Evolutionary conservation across 2,888 invertebrate species (phyloP).

Genomic region (Stenotaenia linearis): DNA sequence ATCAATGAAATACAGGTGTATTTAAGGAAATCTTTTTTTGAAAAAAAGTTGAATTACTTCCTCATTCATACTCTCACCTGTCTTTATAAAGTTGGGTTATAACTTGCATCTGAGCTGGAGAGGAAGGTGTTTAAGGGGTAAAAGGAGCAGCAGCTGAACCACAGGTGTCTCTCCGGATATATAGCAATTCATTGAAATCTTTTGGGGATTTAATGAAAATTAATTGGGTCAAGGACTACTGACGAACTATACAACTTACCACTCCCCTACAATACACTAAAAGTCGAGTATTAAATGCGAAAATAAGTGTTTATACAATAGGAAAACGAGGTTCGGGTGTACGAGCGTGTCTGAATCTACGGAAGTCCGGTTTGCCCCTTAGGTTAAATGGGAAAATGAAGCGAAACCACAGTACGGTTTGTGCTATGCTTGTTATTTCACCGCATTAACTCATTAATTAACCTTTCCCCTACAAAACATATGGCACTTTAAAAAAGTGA

Average conservation of each 20-base stretch:
- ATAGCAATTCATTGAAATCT: constrained; percentile 6
- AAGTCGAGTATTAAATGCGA: background rate
- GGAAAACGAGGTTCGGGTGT: background rate
- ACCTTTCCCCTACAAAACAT: background rate
- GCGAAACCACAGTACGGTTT: background rate
- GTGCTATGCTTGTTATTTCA: background rate
- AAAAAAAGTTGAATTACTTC: background rate
- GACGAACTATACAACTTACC: background rate
- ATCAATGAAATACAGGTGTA: background rate
- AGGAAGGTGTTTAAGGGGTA: background rate
- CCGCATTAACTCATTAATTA: background rate
- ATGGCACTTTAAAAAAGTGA: background rate
- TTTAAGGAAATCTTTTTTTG: background rate
- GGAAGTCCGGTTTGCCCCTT: constrained; percentile 24
- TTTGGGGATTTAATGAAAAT: background rate
- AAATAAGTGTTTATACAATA: background rate
- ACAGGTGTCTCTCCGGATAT: constrained; percentile 8
- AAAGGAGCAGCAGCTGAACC: background rate
- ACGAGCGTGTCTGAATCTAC: constrained; percentile 13
- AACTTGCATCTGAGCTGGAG: background rate
- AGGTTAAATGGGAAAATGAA: constrained; percentile 21
- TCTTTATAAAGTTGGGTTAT: background rate
- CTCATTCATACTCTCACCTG: background rate
- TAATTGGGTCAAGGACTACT: constrained; percentile 23
- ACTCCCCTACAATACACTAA: background rate